Evolutionary conservation across 2,113 vertebrate genomes (phyloP), one percentile per base, ranked within the genome.

Genomic region (Caloenas nicobarica): DNA sequence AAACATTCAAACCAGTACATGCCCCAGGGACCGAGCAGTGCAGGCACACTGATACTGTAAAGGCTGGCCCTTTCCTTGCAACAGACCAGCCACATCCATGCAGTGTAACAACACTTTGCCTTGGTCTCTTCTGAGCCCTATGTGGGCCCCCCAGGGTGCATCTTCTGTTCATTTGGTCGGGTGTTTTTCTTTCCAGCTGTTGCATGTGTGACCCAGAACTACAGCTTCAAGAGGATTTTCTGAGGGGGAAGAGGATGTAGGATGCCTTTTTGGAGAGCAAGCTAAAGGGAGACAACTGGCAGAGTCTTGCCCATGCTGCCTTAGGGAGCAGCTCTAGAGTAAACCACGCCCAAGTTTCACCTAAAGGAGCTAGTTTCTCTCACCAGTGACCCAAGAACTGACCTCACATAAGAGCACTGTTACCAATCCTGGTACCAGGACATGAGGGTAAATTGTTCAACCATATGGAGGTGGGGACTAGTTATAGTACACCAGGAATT

Each of bases 1-100:
- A 14, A 69, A 51, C 3, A 0, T 69, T 82, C 79, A 65, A 10
- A 4, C 38, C 29, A 21, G 61, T 13, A 8, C 0, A 0, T 64
- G 66, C 28, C 53, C n/a, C 25, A 23, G 61, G 51, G 62, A 68
- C 24, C 1, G 3, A 70, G 56, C 34, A 50, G 50, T 3, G 8
- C 21, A 46, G 33, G n/a, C 36, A 79, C 34, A 5, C n/a, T 34
- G 50, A 7, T 64, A 13, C 56, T 54, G 18, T 48, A n/a, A 33
- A 36, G 29, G 53, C 34, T 17, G 16, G 28, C 15, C 40, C 42
- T 73, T 68, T 83, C 48, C 26, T 38, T 64, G 18, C 11, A 33
- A 79, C 62, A 1, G 4, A 14, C 22, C 2, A 6, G 42, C 28
- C 31, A 6, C 57, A 40, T 33, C 33, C 11, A 2, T 7, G 4